Base-by-base conservation (phyloP, 2,797 vertebrate species). In the Mallotus villosus region DNA sequence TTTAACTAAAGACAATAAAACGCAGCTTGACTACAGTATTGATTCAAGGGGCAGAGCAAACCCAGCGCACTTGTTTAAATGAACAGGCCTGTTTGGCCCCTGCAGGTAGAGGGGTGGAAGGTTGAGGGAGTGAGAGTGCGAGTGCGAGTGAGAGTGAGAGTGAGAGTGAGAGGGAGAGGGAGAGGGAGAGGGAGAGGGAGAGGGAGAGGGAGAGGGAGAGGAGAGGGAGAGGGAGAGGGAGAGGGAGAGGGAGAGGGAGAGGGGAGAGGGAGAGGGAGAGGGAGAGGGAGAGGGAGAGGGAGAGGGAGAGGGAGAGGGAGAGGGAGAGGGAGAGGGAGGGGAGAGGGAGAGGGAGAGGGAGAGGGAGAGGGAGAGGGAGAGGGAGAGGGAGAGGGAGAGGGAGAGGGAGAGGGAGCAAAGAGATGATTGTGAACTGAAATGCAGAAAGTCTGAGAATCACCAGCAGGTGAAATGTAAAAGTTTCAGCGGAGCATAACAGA, bases 1-100 rank as follows among this genome's bases (percentile, higher is more conserved):
- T 84, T 87, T 87, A 85, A 87, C 85, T 85, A 83, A 86, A 90
- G 78, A 82, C 86, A 91, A 92, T 92, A 90, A 90, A 90, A 87
- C 64, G 71, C 83, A 81, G 79, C 74, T 78, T 87, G 84, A 81
- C 79, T 80, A 76, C 82, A 81, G 72, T 90, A 92, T 91, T 85
- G 89, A 92, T 91, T 84, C 85, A 85, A 87, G 82, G 85, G 88
- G 69, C 80, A 84, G 86, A 88, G 86, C 85, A 89, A 86, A 91
- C 87, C 89, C 81, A 75, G 85, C 75, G 84, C 88, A 89, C 87
- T 88, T 89, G 88, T 88, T 87, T 88, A 88, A 87, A 91, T 90
- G 89, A 87, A 80, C 81, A 84, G 84, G 81, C 84, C 87, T 83
- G 85, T 87, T 87, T 85, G 87, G 84, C 79, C 81, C 82, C 68